Base-by-base conservation (phyloP, 2,888 invertebrate genomes). In the Agrilus cyanescens region DNA sequence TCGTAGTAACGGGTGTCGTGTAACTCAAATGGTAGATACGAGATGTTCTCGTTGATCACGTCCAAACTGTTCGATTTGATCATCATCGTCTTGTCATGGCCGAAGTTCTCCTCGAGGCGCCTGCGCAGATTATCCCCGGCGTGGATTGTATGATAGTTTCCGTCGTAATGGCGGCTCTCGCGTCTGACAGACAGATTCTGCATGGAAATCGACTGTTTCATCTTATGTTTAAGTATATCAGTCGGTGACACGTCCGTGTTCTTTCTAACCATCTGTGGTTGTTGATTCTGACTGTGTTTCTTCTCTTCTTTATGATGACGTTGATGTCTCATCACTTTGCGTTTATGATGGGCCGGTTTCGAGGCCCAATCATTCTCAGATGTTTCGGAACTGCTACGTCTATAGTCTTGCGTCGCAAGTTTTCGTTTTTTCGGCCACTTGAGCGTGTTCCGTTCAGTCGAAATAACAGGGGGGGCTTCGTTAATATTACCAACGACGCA, bases 101-200 rank as follows among this genome's bases (percentile, higher is more conserved):
- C 33, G 42, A 47, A 47, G 14, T 40, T 37, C 30, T 44, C 44
- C 15, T 45, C 46, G 37, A 38, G 40, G 25, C 43, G 42, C 25
- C 40, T 42, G 31, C 36, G 45, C 4, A 45, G 45, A 34, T 42
- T 46, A 30, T 53, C 31, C 49, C 55, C 48, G 12, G 62, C 62
- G 48, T 70, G 70, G 29, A 69, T 57, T 12, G 69, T 70, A 47
- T 68, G 65, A 52, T 69, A 68, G 32, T 56, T 60, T 44, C 59
- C 55, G 39, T 55, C 57, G 13, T 48, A 47, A 6, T 50, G 32
- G 40, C 33, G 4, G 53, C 53, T 12, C 36, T 44, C 18, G 30
- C 43, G 34, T 34, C 45, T 41, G 37, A 46, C 40, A 48, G 55
- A 49, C 39, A 68, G 50, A 50, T 63, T 66, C 18, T 63, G 62